These are phyloP conservation scores for Agrotis clavis DNA, from an alignment of 2,888 invertebrate genomes.

Conservation along the genomic window DNA sequence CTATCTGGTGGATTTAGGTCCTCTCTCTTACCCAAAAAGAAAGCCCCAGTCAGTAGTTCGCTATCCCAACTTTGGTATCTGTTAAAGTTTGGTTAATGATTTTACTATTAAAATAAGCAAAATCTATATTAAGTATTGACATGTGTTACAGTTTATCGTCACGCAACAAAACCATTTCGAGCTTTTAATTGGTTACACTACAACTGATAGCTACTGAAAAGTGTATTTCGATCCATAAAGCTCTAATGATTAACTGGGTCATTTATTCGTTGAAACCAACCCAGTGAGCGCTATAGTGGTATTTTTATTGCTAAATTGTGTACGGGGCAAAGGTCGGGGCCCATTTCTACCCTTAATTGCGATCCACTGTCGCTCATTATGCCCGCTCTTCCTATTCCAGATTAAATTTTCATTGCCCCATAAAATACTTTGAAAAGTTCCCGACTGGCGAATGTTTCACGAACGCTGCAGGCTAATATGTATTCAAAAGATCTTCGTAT, in stretches of 20 bases:
- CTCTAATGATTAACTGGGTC: slow-evolving; percentile 34
- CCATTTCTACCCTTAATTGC: slow-evolving; percentile 71
- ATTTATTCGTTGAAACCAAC: slow-evolving; percentile 41
- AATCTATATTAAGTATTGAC: slow-evolving; percentile 13
- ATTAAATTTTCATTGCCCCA: slow-evolving; percentile 72
- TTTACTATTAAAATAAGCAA: background rate
- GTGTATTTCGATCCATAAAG: slow-evolving; percentile 17
- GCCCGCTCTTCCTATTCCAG: slow-evolving; percentile 55
- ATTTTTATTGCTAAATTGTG: slow-evolving; percentile 60
- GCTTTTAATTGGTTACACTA: slow-evolving; percentile 13
- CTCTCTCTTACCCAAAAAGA: too few species aligned
- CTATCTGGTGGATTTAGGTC: too few species aligned
- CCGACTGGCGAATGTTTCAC: slow-evolving; percentile 55
- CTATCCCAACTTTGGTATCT: too few species aligned
- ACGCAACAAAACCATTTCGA: slow-evolving; percentile 18
- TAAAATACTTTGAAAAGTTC: slow-evolving; percentile 70
- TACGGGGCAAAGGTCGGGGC: slow-evolving; percentile 61
- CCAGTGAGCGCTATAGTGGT: slow-evolving; percentile 49
- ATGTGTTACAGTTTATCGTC: slow-evolving; percentile 3
- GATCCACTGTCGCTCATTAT: slow-evolving; percentile 74
- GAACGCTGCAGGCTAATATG: slow-evolving; percentile 49
- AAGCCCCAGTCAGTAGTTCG: too few species aligned
- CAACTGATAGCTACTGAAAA: slow-evolving; percentile 1
- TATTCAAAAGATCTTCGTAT: slow-evolving; percentile 44
- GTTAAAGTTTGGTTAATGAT: too few species aligned